These are phyloP conservation scores for Dipodomys merriami DNA, from an alignment of 2,113 vertebrate species.

Conservation along the genomic window DNA sequence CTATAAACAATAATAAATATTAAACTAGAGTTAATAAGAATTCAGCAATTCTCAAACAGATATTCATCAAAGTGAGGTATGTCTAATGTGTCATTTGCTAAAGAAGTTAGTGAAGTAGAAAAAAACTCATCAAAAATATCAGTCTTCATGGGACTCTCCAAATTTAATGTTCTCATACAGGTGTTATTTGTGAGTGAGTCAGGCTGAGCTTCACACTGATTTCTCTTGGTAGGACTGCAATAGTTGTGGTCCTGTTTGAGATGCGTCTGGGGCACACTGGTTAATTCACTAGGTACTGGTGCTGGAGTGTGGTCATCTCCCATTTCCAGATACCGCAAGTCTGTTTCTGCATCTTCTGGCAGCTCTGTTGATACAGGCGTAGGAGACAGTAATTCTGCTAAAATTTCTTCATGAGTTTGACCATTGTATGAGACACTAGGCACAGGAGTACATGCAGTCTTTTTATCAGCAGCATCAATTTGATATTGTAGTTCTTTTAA, in stretches of 20 bases:
- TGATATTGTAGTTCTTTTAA: conserved; percentile 83
- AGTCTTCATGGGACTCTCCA: conserved; percentile 79
- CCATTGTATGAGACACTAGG: conserved; percentile 80
- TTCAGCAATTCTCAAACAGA: conserved; percentile 88
- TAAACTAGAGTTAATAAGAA: not conserved
- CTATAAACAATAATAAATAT: conserved; percentile 69
- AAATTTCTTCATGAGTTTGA: conserved; percentile 86
- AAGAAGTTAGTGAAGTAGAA: conserved; percentile 84
- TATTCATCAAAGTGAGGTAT: conserved; percentile 90
- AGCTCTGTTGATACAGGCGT: conserved; percentile 87
- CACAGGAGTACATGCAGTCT: conserved; percentile 79
- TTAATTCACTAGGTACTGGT: not conserved
- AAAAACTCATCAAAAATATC: conserved; percentile 92
- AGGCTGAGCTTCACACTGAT: conserved; percentile 35
- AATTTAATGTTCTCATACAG: conserved; percentile 53
- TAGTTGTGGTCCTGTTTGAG: conserved; percentile 75
- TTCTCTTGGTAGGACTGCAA: conserved; percentile 73
- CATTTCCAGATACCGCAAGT: conserved; percentile 89
- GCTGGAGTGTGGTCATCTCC: conserved; percentile 51
- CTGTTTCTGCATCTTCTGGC: conserved; percentile 78
- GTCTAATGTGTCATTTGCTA: conserved; percentile 85
- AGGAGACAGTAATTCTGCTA: conserved; percentile 92
- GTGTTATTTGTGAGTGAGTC: conserved; percentile 43
- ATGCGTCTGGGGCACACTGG: not conserved
- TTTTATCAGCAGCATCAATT: conserved; percentile 84